phyloP scores from a whole-genome alignment of 2,888 invertebrate genomes.

The Lypha dubia region DNA sequence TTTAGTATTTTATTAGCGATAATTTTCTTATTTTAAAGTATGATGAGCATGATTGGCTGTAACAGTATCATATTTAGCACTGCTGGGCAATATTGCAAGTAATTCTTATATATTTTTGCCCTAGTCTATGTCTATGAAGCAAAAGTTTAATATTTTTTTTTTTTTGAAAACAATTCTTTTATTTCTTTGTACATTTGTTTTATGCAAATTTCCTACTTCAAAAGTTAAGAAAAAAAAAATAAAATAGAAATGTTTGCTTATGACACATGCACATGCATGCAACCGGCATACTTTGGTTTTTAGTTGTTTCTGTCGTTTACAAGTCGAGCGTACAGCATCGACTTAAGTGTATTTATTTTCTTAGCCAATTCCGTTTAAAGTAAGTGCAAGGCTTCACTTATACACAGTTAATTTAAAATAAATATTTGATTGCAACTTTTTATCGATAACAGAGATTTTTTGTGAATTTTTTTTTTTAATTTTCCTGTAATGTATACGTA shows the following conservation, averaged over 20 bases:
- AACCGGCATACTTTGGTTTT: background rate
- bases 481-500: background rate
- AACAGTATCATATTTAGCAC: too few relatives aligned
- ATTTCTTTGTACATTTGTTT: conserved; percentile 53
- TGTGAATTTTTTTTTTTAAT: background rate
- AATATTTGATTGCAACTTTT: conserved; percentile 59
- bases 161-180: conserved; percentile 27
- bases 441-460: conserved; percentile 38
- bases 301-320: background rate
- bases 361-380: conserved; percentile 26
- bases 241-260: conserved; percentile 41
- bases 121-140: conserved; percentile 46
- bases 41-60: too few relatives aligned
- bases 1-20: too few relatives aligned
- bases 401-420: conserved; percentile 64
- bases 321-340: background rate
- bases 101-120: background rate
- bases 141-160: conserved; percentile 54
- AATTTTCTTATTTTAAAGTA: too few relatives aligned
- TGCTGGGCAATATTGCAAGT: background rate
- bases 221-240: conserved; percentile 36
- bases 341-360: conserved; percentile 44
- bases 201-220: conserved; percentile 66
- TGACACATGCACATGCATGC: conserved; percentile 18
- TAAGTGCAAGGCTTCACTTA: background rate